These are phyloP conservation scores for Hephaestus fuliginosus DNA, from an alignment of 2,797 vertebrate species.

Conservation along the genomic window DNA sequence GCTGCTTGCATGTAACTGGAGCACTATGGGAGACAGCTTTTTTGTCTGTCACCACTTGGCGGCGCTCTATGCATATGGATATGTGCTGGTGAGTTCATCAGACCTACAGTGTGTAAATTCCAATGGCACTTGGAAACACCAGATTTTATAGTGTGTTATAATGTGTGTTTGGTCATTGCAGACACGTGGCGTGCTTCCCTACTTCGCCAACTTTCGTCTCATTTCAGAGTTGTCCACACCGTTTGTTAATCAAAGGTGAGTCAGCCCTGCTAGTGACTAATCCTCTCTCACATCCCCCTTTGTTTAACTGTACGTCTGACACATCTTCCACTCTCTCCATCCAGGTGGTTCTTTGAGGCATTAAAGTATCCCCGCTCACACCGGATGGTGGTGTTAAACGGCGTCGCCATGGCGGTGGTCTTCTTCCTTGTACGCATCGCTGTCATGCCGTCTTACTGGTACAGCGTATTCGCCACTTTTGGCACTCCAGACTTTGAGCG, in stretches of 20 bases:
- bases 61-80: constrained; percentile 91
- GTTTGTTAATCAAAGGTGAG: constrained; percentile 89
- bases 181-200: constrained; percentile 87
- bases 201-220: constrained; percentile 91
- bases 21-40: constrained; percentile 88
- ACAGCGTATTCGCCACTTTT: constrained; percentile 86
- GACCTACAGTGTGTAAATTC: background rate
- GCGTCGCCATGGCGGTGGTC: constrained; percentile 83
- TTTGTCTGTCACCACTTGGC: constrained; percentile 90
- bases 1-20: constrained; percentile 88
- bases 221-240: constrained; percentile 90
- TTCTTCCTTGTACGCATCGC: constrained; percentile 89
- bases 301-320: background rate
- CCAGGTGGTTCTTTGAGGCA: constrained; percentile 88
- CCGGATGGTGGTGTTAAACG: constrained; percentile 83
- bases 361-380: constrained; percentile 85
- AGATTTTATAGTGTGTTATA: background rate
- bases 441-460: constrained; percentile 89
- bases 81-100: constrained; percentile 86
- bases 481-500: constrained; percentile 86
- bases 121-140: background rate
- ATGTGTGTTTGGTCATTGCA: constrained; percentile 53
- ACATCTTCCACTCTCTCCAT: background rate
- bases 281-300: background rate
- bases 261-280: background rate